phyloP scores from a whole-genome alignment of 2,888 invertebrate genomes.

The Adelphocoris suturalis region DNA sequence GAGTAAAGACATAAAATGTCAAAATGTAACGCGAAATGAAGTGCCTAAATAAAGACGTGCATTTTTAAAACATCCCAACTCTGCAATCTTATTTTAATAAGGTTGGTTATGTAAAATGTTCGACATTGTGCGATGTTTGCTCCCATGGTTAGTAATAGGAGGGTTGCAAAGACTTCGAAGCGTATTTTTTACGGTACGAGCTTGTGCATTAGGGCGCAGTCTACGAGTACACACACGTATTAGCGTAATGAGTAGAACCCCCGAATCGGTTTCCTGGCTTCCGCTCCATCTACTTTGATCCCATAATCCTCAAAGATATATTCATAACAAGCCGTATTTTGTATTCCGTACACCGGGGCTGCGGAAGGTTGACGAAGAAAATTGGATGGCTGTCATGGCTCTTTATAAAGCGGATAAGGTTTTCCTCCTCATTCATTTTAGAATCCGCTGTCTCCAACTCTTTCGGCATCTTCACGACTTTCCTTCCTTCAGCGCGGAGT shows the following conservation, averaged over 20 bases:
- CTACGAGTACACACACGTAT: too few species aligned
- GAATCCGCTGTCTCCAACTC: conserved; percentile 28
- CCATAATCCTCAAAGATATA: conserved; percentile 1
- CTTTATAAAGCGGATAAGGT: conserved; percentile 42
- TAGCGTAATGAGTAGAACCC: background rate
- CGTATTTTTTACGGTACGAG: too few species aligned
- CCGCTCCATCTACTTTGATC: conserved; percentile 3
- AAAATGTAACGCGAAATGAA: too few species aligned
- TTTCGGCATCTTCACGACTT: conserved; percentile 13
- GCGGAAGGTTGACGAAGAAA: conserved; percentile 31
- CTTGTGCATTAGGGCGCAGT: too few species aligned
- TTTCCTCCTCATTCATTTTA: conserved; percentile 29
- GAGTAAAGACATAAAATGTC: too few species aligned
- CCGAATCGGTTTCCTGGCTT: background rate
- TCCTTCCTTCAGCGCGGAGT: background rate
- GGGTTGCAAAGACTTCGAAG: too few species aligned
- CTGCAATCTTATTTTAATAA: too few species aligned
- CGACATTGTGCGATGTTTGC: too few species aligned
- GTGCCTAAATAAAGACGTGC: too few species aligned
- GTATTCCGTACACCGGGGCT: background rate
- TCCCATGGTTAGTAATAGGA: too few species aligned
- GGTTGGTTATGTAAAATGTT: too few species aligned
- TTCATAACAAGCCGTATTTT: conserved; percentile 26
- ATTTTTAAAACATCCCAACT: too few species aligned
- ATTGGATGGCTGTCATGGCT: conserved; percentile 42